These are phyloP conservation scores for Chironomus striatipennis DNA, from an alignment of 1,140 invertebrate genomes.

Conservation along the genomic window DNA sequence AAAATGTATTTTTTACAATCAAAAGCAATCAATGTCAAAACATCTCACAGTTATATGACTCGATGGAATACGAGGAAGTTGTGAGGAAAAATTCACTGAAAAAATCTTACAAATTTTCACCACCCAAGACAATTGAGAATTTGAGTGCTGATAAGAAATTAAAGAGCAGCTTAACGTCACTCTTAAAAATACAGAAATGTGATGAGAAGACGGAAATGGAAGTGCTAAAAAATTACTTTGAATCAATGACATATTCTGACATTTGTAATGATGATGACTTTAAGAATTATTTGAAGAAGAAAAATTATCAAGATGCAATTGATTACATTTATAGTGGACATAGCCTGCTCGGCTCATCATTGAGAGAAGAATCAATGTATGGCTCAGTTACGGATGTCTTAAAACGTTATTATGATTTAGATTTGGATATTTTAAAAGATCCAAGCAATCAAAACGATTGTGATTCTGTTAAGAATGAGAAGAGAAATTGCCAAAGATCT, in stretches of 20 bases:
- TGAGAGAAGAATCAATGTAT: neutral
- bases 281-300: constrained; percentile 34
- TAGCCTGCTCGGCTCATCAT: neutral
- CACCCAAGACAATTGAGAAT: neutral
- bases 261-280: constrained; percentile 36
- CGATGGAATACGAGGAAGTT: neutral
- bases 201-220: constrained; percentile 25
- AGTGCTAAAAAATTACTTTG: constrained; percentile 35
- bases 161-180: neutral
- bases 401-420: constrained; percentile 15
- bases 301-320: constrained; percentile 35
- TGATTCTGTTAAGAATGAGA: neutral
- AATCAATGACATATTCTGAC: constrained; percentile 35
- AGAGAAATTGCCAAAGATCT: neutral
- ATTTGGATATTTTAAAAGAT: neutral
- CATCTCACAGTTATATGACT: neutral
- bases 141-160: neutral
- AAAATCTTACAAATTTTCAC: constrained; percentile 10
- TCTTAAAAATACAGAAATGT: neutral
- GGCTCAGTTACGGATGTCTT: neutral
- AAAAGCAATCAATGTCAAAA: constrained; percentile 12
- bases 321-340: constrained; percentile 26
- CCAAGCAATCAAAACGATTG: constrained; percentile 4
- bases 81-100: neutral
- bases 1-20: constrained; percentile 12